These are phyloP conservation scores for Drosophila subpulchrella DNA, from an alignment of 1,140 invertebrate species.

Conservation along the genomic window DNA sequence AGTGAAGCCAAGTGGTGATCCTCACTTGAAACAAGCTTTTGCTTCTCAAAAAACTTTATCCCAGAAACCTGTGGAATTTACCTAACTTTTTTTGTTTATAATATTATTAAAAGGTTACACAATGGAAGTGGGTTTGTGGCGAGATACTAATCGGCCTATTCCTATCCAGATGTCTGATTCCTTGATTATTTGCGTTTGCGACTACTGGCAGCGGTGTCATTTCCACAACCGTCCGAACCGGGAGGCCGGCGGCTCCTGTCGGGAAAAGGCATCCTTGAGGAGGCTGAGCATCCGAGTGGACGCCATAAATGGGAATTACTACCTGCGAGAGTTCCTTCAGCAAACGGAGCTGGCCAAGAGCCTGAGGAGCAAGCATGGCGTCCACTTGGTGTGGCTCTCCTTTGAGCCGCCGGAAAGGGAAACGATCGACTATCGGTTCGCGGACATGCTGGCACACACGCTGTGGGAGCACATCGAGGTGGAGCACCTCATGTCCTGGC, in stretches of 20 bases:
- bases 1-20: not conserved
- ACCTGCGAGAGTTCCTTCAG: conserved; percentile 56
- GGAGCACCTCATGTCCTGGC: conserved; percentile 95
- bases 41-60: not conserved
- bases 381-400: conserved; percentile 66
- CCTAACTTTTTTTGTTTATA: not conserved
- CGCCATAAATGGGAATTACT: conserved; percentile 71
- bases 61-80: not conserved
- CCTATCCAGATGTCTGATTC: conserved; percentile 6
- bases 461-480: conserved; percentile 89
- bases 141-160: not conserved
- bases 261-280: conserved; percentile 7
- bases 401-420: conserved; percentile 86
- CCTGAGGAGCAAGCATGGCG: conserved; percentile 11
- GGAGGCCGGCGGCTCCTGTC: conserved; percentile 6
- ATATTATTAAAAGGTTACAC: not conserved
- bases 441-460: conserved; percentile 84
- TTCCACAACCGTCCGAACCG: conserved; percentile 35
- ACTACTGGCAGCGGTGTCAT: conserved; percentile 63
- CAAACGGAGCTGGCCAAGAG: conserved; percentile 27
- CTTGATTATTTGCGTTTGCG: conserved; percentile 58
- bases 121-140: not conserved
- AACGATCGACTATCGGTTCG: conserved; percentile 89
- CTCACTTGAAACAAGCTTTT: not conserved
- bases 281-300: conserved; percentile 55